Conservation (phyloP, 2,797 vertebrate genomes). For the Sebastes oblongus region DNA sequence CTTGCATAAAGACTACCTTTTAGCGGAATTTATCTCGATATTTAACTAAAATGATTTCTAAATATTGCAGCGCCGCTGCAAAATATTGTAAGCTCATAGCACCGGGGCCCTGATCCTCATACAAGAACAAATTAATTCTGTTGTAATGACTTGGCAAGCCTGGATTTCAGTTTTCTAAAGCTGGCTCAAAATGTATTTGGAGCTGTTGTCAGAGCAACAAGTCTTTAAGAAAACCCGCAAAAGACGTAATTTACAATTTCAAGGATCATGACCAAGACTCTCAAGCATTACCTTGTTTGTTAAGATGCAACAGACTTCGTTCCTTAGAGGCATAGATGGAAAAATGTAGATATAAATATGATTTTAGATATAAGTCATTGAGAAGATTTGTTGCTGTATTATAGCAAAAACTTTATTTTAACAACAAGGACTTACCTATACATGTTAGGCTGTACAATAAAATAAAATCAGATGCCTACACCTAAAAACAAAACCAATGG, state of each 20-base stretch:
- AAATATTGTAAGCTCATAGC: not conserved
- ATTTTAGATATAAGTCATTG: not conserved
- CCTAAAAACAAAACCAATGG: not conserved
- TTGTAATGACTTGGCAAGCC: not conserved
- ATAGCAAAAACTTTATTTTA: not conserved
- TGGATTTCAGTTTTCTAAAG: not conserved
- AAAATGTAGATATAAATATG: not conserved
- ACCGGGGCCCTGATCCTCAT: not conserved
- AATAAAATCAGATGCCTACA: not conserved
- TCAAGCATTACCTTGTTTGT: not conserved
- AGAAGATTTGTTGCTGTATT: not conserved
- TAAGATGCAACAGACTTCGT: not conserved
- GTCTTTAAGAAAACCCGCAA: not conserved
- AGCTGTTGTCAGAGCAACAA: not conserved
- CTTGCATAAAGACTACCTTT: not conserved
- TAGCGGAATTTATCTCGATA: not conserved
- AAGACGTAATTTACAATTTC: not conserved
- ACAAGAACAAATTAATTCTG: not conserved
- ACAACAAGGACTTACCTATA: not conserved
- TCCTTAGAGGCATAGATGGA: not conserved
- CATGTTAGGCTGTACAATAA: not conserved
- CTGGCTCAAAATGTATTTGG: not conserved
- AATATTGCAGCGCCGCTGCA: not conserved
- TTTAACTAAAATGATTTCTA: not conserved
- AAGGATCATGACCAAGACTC: not conserved